phyloP scores from a whole-genome alignment of 2,888 invertebrate species.

The Salticus scenicus region DNA sequence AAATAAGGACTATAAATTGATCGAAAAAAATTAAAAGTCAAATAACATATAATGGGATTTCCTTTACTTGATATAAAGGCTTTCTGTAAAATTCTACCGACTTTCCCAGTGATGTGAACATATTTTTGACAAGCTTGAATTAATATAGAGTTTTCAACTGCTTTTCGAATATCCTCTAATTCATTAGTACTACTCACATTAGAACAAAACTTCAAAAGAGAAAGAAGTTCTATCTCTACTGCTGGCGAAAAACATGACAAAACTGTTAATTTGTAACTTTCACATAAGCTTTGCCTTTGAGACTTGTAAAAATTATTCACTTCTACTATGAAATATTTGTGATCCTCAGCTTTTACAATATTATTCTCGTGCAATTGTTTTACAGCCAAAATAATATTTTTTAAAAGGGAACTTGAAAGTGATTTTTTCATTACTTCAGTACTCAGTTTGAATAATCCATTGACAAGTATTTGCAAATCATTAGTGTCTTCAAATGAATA shows the following conservation, averaged over 20 bases:
- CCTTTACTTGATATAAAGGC: conserved; percentile 27
- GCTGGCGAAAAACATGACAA: conserved; percentile 34
- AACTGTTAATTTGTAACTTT: conserved; percentile 26
- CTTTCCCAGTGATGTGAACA: conserved; percentile 10
- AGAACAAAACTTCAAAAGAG: conserved; percentile 26
- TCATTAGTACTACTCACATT: not conserved
- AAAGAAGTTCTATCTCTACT: conserved; percentile 33
- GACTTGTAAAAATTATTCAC: conserved; percentile 23
- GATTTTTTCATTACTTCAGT: conserved; percentile 23
- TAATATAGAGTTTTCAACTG: conserved; percentile 15
- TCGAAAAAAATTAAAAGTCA: conserved; percentile 21
- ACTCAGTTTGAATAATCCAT: conserved; percentile 30
- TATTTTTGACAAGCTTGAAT: conserved; percentile 33
- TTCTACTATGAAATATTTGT: conserved; percentile 17
- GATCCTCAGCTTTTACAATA: not conserved
- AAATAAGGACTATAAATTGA: not conserved
- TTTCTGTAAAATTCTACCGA: conserved; percentile 23
- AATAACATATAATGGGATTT: conserved; percentile 48
- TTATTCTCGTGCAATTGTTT: not conserved
- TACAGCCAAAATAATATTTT: conserved; percentile 29
- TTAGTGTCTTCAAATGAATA: conserved; percentile 33
- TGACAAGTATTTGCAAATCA: not conserved
- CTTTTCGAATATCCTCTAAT: not conserved
- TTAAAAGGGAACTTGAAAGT: conserved; percentile 12
- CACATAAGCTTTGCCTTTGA: conserved; percentile 22